Percentiles rank a stretch among this genome's conserved stretches.
These are phyloP conservation scores for Xylota sylvarum DNA, from an alignment of 2,888 invertebrate species.

Conservation along the genomic window DNA sequence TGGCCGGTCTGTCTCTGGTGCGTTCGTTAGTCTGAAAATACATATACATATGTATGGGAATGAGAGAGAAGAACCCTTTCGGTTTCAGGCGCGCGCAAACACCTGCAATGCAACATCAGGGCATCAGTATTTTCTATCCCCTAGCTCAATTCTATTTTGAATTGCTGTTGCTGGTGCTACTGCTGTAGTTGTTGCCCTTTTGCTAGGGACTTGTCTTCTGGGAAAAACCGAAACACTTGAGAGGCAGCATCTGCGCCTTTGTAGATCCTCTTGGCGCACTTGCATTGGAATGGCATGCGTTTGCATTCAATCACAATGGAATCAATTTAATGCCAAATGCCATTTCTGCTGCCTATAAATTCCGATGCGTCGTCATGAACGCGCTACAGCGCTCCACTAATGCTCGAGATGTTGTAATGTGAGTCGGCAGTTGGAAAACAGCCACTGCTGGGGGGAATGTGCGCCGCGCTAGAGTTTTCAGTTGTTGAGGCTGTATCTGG, in stretches of 20 bases:
- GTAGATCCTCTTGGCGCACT: constrained; percentile 41
- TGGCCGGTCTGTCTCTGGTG: constrained; percentile 20
- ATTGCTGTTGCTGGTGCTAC: constrained; percentile 34
- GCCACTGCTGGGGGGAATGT: constrained; percentile 34
- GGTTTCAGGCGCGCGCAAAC: constrained; percentile 43
- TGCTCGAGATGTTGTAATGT: constrained; percentile 71
- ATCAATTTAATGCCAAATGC: constrained; percentile 76
- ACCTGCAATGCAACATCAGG: constrained; percentile 59
- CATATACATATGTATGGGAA: background rate
- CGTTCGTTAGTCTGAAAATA: constrained; percentile 69
- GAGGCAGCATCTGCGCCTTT: constrained; percentile 43
- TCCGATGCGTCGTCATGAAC: constrained; percentile 71
- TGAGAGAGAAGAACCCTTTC: constrained; percentile 27
- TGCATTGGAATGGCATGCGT: constrained; percentile 61
- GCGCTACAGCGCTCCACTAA: constrained; percentile 43
- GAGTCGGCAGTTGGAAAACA: constrained; percentile 39
- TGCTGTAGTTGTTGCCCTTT: constrained; percentile 31
- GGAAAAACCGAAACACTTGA: constrained; percentile 47
- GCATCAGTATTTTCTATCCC: constrained; percentile 30
- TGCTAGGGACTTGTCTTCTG: constrained; percentile 52
- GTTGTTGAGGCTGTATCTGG: constrained; percentile 19
- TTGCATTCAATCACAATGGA: constrained; percentile 77
- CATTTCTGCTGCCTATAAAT: constrained; percentile 71
- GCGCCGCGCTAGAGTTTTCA: constrained; percentile 1
- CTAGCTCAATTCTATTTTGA: constrained; percentile 71